Evolutionary conservation across 1,140 invertebrate species (phyloP), one percentile per base, ranked within the genome.

Genomic region (Apis laboriosa): DNA sequence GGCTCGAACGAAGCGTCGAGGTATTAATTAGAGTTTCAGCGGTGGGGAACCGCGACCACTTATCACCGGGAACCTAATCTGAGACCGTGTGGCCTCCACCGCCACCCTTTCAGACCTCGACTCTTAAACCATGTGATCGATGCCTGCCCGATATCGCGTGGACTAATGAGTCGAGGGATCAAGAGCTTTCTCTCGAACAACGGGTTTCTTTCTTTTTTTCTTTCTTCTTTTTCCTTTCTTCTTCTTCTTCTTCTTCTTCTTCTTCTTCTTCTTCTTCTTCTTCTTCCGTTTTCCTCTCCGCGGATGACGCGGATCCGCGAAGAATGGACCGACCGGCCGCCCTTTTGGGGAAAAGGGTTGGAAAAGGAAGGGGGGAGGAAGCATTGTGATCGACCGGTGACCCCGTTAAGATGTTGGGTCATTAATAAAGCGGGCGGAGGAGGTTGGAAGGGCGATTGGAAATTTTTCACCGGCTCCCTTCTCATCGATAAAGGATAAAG

Each of bases 1-100:
- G 89, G 90, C 92, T 94, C 92, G 92, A 94, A 94, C 93, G 91
- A 92, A 93, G 90, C 92, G 91, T 90, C 90, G 89, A 93, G 92
- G 93, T 94, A 94, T 94, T 94, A 94, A 94, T 94, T 94, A 94
- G 92, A 94, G 92, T 94, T 94, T 93, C 93, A 90, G 90, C 86
- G 34, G 34, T 86, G 85, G 86, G 89, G 87, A 90, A 92, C 91
- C 92, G 90, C 92, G 92, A 93, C 93, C 93, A 94, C 92, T 94
- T 94, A 94, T 94, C 93, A 93, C 91, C 83, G 86, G 87, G 89
- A 85, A 85, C 86, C 90, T 86, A 89, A 89, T 90, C 90, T 86
- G 63, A 51, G 80, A 70, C 75, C 74, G 63, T 82, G 83, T 76
- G 34, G 34, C 75, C 84, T 74, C 77, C 70, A 56, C 60, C 71